A percentile compares a stretch with the other conserved stretches of the same genome.
These are phyloP conservation scores for Augochlora pura DNA, from an alignment of 1,140 invertebrate genomes.

Conservation along the genomic window DNA sequence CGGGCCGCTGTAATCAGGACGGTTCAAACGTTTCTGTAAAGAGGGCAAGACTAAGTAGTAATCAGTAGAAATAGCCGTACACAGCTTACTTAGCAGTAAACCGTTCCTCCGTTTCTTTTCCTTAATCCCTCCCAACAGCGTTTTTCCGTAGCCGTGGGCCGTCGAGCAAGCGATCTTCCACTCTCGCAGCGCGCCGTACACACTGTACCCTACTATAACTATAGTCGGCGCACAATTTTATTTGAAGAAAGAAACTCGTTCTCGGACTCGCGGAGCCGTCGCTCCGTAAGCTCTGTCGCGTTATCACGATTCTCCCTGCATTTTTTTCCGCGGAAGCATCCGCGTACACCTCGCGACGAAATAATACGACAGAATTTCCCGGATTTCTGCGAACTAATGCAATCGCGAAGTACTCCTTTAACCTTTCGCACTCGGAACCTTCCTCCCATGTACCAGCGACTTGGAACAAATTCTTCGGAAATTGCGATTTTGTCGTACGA, in stretches of 20 bases:
- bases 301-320: not conserved
- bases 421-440: too few relatives aligned
- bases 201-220: too few relatives aligned
- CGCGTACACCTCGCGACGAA: not conserved
- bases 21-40: not conserved
- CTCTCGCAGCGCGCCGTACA: not conserved
- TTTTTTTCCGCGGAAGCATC: not conserved
- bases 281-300: not conserved
- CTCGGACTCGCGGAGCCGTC: not conserved
- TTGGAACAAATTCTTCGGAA: too few relatives aligned
- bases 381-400: too few relatives aligned
- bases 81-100: constrained; percentile 8
- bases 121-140: constrained; percentile 9
- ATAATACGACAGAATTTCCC: not conserved
- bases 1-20: not conserved
- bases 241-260: constrained; percentile 8
- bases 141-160: not conserved
- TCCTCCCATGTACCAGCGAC: too few relatives aligned
- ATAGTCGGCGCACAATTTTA: not conserved
- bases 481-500: too few relatives aligned
- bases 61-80: constrained; percentile 22
- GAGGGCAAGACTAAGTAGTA: constrained; percentile 9
- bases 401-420: too few relatives aligned
- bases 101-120: constrained; percentile 14
- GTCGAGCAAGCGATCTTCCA: not conserved